phyloP scores from a whole-genome alignment of 2,888 invertebrate genomes.

The Xestia ashworthii region DNA sequence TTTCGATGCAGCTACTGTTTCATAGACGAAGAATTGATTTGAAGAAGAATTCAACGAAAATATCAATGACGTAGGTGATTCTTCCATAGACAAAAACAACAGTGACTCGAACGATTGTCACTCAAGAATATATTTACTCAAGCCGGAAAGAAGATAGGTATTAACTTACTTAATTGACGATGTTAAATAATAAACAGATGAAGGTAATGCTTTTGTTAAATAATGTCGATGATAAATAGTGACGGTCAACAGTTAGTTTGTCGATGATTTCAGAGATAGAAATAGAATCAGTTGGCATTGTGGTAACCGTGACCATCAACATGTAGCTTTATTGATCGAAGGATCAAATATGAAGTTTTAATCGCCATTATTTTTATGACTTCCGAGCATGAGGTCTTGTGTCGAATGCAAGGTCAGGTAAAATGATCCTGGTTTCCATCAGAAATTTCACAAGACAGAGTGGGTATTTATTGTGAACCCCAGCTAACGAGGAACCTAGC shows the following conservation, averaged over 20 bases:
- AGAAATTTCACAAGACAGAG: background rate
- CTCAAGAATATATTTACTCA: background rate
- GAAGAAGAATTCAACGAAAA: background rate
- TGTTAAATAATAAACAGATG: slow-evolving; percentile 23
- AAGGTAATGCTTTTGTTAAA: background rate
- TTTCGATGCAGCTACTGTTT: background rate
- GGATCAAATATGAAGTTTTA: background rate
- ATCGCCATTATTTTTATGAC: background rate
- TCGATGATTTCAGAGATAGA: slow-evolving; percentile 34
- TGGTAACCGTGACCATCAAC: background rate
- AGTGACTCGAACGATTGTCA: background rate
- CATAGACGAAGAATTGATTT: background rate
- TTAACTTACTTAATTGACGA: background rate
- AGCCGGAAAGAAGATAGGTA: background rate
- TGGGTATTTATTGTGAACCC: background rate
- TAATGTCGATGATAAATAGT: background rate
- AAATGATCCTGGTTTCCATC: background rate
- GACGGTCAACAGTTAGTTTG: background rate
- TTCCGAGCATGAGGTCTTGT: too few relatives aligned
- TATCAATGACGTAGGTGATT: background rate
- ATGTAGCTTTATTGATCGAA: slow-evolving; percentile 2
- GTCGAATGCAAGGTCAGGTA: background rate
- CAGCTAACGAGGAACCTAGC: background rate
- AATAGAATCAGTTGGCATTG: slow-evolving; percentile 17
- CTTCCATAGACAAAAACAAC: background rate